Percentiles rank a stretch among this genome's conserved stretches.
phyloP scores from a whole-genome alignment of 64 coral and sea anemone genomes.

The Montipora cactus region DNA sequence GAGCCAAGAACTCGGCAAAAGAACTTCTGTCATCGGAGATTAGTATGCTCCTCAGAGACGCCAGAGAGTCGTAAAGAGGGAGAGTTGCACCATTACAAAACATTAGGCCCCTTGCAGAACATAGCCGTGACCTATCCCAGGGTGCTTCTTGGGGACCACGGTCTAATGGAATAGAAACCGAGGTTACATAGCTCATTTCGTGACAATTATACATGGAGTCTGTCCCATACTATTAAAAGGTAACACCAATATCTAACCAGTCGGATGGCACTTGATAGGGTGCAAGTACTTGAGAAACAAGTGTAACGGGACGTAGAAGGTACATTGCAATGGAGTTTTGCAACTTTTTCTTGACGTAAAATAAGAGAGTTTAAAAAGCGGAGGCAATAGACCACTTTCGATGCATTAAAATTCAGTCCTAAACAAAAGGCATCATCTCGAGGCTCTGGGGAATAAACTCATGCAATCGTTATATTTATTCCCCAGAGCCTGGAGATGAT shows the following conservation, averaged over 20 bases:
- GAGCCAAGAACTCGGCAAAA: neutral
- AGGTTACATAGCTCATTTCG: neutral
- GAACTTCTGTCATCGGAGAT: slow-evolving; percentile 72
- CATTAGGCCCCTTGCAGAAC: neutral
- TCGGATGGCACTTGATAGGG: neutral
- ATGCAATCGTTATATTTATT: too few relatives aligned
- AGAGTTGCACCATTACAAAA: slow-evolving; percentile 10
- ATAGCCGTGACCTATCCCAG: neutral
- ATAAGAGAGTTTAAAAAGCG: too few relatives aligned
- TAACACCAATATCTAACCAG: neutral
- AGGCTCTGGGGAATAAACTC: too few relatives aligned
- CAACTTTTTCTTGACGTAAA: too few relatives aligned
- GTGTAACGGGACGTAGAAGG: neutral
- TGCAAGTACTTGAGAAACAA: neutral
- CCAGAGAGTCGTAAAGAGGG: slow-evolving; percentile 59
- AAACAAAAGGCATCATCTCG: too few relatives aligned
- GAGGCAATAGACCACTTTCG: too few relatives aligned
- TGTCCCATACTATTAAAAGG: neutral
- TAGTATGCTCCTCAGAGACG: slow-evolving; percentile 18
- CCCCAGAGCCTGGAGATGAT: too few relatives aligned
- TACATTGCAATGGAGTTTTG: neutral
- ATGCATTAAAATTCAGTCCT: too few relatives aligned
- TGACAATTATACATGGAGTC: neutral
- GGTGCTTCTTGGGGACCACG: neutral
- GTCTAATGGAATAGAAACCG: neutral